phyloP scores from a whole-genome alignment of 2,888 invertebrate genomes.

The Nomada fucata region DNA sequence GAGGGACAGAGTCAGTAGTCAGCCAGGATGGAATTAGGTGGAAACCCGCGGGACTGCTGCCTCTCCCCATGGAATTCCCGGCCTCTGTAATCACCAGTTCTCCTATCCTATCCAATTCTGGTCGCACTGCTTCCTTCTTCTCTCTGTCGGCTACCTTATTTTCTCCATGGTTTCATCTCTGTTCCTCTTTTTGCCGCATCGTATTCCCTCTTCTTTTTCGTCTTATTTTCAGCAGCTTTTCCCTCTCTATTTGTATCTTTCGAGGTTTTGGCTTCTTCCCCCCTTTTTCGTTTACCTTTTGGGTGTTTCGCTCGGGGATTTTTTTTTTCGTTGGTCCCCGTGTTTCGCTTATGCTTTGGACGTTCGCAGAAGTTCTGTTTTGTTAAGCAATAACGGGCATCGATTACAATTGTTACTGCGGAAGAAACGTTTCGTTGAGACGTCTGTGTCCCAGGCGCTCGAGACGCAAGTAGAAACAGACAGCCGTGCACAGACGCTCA shows the following conservation, averaged over 20 bases:
- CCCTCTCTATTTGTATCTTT: background rate
- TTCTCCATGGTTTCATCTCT: background rate
- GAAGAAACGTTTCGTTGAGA: background rate
- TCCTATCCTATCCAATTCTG: slow-evolving; percentile 82
- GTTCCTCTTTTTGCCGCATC: slow-evolving; percentile 24
- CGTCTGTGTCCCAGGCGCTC: background rate
- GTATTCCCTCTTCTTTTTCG: slow-evolving; percentile 40
- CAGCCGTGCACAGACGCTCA: slow-evolving; percentile 4
- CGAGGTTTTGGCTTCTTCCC: too few species aligned
- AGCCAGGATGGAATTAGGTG: slow-evolving; percentile 83
- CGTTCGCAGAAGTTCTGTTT: too few species aligned
- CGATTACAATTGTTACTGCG: background rate
- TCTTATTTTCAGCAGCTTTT: background rate
- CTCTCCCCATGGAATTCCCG: slow-evolving; percentile 78
- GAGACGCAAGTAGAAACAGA: slow-evolving; percentile 40
- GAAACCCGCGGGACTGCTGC: slow-evolving; percentile 80
- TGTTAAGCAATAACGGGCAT: too few species aligned
- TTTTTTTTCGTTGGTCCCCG: slow-evolving; percentile 34
- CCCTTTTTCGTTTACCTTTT: slow-evolving; percentile 5
- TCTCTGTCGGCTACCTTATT: slow-evolving; percentile 12
- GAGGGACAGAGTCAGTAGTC: slow-evolving; percentile 79
- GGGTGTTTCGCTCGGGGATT: slow-evolving; percentile 26
- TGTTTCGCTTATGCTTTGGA: background rate
- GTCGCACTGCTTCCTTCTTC: slow-evolving; percentile 72
- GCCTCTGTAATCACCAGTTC: slow-evolving; percentile 83